A percentile compares a stretch with the other conserved stretches of the same genome.
Evolutionary conservation across 2,113 vertebrate species (phyloP).

Genomic region (Siniperca chuatsi): DNA sequence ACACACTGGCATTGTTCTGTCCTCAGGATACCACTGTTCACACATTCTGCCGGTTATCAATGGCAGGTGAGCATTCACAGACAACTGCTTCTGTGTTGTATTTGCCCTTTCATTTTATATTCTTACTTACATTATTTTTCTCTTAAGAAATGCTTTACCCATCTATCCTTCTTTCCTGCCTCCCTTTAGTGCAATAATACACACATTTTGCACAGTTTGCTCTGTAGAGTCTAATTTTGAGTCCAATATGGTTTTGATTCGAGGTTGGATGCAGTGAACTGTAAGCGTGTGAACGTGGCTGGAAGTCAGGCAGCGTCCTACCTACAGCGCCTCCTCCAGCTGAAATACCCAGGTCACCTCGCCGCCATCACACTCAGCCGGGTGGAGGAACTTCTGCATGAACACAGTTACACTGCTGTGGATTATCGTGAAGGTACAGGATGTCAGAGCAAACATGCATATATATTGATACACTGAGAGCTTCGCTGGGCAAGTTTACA

Average conservation of each 20-base stretch:
- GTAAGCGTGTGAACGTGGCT: conserved; percentile 94
- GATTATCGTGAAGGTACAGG: conserved; percentile 91
- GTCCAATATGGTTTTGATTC: background rate
- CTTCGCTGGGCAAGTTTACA: background rate
- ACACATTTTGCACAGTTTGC: background rate
- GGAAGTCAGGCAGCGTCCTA: conserved; percentile 93
- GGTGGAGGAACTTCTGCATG: conserved; percentile 96
- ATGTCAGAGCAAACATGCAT: background rate
- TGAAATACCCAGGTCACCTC: conserved; percentile 96
- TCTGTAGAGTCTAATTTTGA: background rate
- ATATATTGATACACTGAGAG: background rate
- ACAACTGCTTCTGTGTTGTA: background rate
- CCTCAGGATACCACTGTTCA: conserved; percentile 95
- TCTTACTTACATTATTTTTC: background rate
- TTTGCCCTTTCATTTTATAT: background rate
- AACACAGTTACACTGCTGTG: conserved; percentile 92
- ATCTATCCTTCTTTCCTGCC: background rate
- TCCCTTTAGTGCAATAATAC: background rate
- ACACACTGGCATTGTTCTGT: conserved; percentile 90
- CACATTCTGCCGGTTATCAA: conserved; percentile 94
- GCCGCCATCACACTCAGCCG: conserved; percentile 93
- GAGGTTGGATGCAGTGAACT: conserved; percentile 93
- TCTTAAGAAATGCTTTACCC: background rate
- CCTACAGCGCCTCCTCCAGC: conserved; percentile 95
- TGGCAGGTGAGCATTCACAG: conserved; percentile 87